Evolutionary conservation across 2,797 vertebrate species (phyloP).

Genomic region (Sebastes kiyomatsui): DNA sequence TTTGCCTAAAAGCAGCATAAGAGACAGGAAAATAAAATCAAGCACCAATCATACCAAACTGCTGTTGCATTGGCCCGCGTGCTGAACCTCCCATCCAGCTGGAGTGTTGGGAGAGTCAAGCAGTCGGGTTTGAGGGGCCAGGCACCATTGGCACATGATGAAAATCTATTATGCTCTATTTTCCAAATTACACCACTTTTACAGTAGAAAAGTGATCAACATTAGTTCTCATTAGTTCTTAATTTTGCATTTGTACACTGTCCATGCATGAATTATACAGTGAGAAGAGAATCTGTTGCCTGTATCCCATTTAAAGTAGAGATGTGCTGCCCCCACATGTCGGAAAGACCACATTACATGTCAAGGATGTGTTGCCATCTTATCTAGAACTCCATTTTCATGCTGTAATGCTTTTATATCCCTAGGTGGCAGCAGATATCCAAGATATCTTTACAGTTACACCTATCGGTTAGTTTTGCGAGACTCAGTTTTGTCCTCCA

Average conservation of each 20-base stretch:
- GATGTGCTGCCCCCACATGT: slow-evolving; percentile 67
- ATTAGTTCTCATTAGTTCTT: slow-evolving; percentile 54
- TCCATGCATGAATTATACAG: slow-evolving; percentile 34
- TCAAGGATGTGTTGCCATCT: not conserved
- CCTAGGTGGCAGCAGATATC: slow-evolving; percentile 72
- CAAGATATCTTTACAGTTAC: not conserved
- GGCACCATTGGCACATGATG: slow-evolving; percentile 8
- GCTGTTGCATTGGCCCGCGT: not conserved
- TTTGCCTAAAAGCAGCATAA: slow-evolving; percentile 5
- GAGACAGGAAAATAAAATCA: not conserved
- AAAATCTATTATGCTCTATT: slow-evolving; percentile 46
- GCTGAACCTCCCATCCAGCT: slow-evolving; percentile 26
- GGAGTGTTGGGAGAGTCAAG: slow-evolving; percentile 32
- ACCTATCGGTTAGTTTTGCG: not conserved
- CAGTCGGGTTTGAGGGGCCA: slow-evolving; percentile 3
- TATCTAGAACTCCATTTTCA: not conserved
- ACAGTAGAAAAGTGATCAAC: slow-evolving; percentile 32
- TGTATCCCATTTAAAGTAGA: slow-evolving; percentile 1
- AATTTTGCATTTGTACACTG: slow-evolving; percentile 36
- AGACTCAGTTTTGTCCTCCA: not conserved
- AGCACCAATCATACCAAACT: not conserved
- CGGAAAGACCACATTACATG: slow-evolving; percentile 48
- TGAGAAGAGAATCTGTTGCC: not conserved
- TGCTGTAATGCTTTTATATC: slow-evolving; percentile 19
- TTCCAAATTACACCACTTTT: slow-evolving; percentile 51